Evolutionary conservation across 2,113 vertebrate species (phyloP).

Genomic region (Cyanoramphus novaezelandiae): DNA sequence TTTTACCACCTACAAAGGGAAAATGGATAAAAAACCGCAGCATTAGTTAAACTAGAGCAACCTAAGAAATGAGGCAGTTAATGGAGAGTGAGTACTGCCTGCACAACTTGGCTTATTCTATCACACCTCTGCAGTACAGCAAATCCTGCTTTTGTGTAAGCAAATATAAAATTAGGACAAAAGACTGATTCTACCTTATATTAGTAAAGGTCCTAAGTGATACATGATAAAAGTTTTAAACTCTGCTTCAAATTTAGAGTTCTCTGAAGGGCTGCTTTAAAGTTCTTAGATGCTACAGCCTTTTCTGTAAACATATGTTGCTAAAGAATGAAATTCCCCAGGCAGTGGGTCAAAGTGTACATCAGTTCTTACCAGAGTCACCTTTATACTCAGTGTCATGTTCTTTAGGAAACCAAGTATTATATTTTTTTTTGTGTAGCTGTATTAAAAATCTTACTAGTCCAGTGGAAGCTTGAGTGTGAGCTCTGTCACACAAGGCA

Average conservation of each 20-base stretch:
- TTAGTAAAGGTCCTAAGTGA: not conserved
- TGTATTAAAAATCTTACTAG: not conserved
- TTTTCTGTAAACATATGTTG: not conserved
- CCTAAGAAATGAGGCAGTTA: not conserved
- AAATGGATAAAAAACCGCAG: not conserved
- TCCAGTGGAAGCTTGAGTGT: not conserved
- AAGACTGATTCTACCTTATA: not conserved
- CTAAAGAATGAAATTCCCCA: not conserved
- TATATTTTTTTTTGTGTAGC: not conserved
- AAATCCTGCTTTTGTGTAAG: not conserved
- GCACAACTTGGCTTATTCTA: not conserved
- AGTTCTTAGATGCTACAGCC: not conserved
- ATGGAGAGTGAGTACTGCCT: not conserved
- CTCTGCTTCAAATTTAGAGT: not conserved
- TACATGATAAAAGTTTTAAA: not conserved
- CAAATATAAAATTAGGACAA: not conserved
- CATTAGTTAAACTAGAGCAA: not conserved
- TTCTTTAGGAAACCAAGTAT: not conserved
- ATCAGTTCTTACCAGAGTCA: not conserved
- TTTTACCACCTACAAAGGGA: conserved; percentile 77
- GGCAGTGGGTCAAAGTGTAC: not conserved
- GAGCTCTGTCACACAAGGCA: not conserved
- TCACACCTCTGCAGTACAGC: not conserved
- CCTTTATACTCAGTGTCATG: not conserved
- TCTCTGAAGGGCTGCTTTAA: not conserved